Percentiles rank a stretch among this genome's conserved stretches.
phyloP scores from a whole-genome alignment of 2,888 invertebrate genomes.

The Brachypterus glaber region DNA sequence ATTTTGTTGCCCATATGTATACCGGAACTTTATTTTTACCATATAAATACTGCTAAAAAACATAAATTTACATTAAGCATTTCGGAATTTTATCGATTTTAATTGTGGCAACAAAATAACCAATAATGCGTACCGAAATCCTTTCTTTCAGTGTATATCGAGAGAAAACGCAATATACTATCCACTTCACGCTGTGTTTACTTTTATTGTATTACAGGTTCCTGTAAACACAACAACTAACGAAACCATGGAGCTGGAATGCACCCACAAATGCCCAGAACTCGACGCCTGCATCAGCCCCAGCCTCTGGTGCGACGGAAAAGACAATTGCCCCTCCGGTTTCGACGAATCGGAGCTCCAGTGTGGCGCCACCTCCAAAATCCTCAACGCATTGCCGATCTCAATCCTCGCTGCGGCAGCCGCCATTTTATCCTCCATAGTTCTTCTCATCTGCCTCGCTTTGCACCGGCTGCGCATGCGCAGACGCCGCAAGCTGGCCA shows the following conservation, averaged over 20 bases:
- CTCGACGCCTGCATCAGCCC: conserved; percentile 69
- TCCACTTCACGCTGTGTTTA: too few species aligned
- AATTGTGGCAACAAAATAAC: too few species aligned
- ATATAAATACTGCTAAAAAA: too few species aligned
- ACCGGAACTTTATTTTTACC: too few species aligned
- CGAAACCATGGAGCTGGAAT: conserved; percentile 49
- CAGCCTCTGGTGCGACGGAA: conserved; percentile 67
- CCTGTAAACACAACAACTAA: conserved; percentile 44
- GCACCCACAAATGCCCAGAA: conserved; percentile 58
- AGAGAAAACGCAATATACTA: too few species aligned
- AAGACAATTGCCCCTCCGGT: conserved; percentile 54
- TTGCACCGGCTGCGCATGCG: conserved; percentile 49
- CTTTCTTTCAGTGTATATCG: too few species aligned
- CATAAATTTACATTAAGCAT: too few species aligned
- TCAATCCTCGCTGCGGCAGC: conserved; percentile 50
- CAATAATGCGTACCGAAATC: too few species aligned
- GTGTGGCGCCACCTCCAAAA: conserved; percentile 50
- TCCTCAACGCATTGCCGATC: conserved; percentile 45
- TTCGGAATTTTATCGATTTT: too few species aligned
- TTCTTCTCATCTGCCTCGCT: conserved; percentile 50
- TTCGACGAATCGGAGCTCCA: conserved; percentile 63
- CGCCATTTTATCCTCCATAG: conserved; percentile 47
- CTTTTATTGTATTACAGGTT: too few species aligned
- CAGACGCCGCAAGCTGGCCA: conserved; percentile 43
- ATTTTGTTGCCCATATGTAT: too few species aligned